A percentile compares a stretch with the other conserved stretches of the same genome.
Conservation (phyloP, 2,888 invertebrate species). For the Pseudococcus jackbeardsleyi region DNA sequence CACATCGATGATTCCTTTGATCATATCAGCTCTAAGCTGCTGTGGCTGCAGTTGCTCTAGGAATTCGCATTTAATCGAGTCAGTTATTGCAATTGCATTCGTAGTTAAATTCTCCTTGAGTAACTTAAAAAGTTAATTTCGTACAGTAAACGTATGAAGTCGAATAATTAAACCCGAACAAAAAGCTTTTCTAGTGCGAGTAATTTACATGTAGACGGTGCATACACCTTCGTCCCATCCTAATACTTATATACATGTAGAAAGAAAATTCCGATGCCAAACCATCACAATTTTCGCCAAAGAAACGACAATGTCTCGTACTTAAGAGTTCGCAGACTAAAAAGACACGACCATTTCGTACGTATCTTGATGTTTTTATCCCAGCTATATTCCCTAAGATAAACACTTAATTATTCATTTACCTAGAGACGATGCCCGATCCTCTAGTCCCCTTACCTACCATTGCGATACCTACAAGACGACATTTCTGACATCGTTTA, state of each 20-base stretch:
- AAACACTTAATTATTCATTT: conserved; percentile 29
- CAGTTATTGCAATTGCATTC: neutral
- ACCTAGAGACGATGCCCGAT: neutral
- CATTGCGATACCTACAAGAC: neutral
- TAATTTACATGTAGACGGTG: neutral
- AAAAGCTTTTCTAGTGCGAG: neutral
- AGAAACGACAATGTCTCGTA: neutral
- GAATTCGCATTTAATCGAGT: neutral
- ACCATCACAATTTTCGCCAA: neutral
- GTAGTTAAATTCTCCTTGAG: neutral
- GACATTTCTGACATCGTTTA: conserved; percentile 41
- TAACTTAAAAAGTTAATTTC: neutral
- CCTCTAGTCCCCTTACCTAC: neutral
- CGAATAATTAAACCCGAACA: conserved; percentile 16
- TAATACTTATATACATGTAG: neutral
- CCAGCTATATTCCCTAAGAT: neutral
- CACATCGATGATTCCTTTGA: conserved; percentile 19
- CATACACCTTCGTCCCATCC: neutral
- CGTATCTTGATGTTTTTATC: neutral
- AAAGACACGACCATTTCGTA: neutral
- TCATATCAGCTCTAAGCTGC: neutral
- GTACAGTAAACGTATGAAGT: neutral
- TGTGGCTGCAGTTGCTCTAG: neutral
- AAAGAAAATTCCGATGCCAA: conserved; percentile 16
- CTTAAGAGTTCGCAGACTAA: neutral